phyloP scores from a whole-genome alignment of 2,888 invertebrate genomes.

The Pterobdella sp. region DNA sequence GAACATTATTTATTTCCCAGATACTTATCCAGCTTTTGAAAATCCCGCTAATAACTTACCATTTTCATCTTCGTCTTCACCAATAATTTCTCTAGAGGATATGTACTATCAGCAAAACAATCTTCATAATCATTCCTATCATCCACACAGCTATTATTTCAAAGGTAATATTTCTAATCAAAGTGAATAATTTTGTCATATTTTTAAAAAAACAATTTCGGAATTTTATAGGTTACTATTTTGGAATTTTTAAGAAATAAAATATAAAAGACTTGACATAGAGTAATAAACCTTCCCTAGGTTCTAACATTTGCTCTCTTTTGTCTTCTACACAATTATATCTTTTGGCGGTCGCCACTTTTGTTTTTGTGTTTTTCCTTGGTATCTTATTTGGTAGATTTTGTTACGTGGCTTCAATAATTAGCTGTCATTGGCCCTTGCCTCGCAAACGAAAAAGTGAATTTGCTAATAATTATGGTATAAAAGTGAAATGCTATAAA shows the following conservation, averaged over 20 bases:
- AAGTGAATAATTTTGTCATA: not conserved
- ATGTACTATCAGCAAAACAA: not conserved
- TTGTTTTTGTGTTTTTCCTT: not conserved
- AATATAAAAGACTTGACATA: no score
- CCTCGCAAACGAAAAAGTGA: not conserved
- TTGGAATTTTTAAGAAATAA: no score
- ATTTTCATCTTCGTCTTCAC: not conserved
- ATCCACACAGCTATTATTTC: not conserved
- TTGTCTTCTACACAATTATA: not conserved
- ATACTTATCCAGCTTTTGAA: no score
- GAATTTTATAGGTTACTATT: no score
- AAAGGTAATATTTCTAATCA: not conserved
- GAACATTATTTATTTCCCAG: no score
- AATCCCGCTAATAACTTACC: no score
- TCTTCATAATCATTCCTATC: not conserved
- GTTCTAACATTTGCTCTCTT: not conserved
- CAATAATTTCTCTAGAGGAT: not conserved
- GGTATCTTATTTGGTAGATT: not conserved
- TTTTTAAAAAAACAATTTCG: not conserved
- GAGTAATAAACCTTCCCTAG: not conserved
- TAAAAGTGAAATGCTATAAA: not conserved
- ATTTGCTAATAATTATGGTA: not conserved
- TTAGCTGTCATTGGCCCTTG: not conserved
- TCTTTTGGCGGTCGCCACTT: not conserved
- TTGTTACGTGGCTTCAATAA: not conserved